Base-by-base conservation (phyloP, 2,888 invertebrate genomes). In the Trichacis sp. region DNA sequence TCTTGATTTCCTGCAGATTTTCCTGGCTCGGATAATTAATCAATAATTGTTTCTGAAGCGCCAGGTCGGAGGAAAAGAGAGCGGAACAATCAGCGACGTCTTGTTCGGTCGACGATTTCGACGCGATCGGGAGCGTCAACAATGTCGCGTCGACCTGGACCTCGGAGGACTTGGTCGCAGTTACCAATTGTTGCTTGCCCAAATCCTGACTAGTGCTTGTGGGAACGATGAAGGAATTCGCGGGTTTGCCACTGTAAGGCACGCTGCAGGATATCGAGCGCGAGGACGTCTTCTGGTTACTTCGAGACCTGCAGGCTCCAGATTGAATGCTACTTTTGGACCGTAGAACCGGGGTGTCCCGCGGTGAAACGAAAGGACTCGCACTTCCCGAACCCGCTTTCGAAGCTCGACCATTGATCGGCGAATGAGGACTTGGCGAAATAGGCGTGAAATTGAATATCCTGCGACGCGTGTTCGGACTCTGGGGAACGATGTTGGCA, bases 361-460 rank as follows among this genome's bases (percentile, higher is more conserved):
- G 86, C 0, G 95, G 95, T 72, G 94, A 94, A 11, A 94, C 93
- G 82, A 95, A 95, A 0, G 93, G 93, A 81, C 92, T 92, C 18
- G 90, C 92, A 51, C 89, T 90, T 0, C 91, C 90, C 71, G 91
- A 92, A 68, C 89, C 90, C 19, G 88, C 87, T 72, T 88, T 88
- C 1, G 88, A 19, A 18, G 87, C 86, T 15, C 85, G 83, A 9
- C 85, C 86, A 69, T 87, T 87, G 77, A 83, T 80, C 1, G 91
- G 91, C 1, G 91, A 91, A 74, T 89, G 89, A 42, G 91, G 89
- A n/a, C 90, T 90, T 6, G 93, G 93, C 30, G 94, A 93, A 77
- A 95, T 95, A 0, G 95, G 95, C 24, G 92, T 92, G 77, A 95
- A 95, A 82, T 92, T 93, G 80, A 93, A 95, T 78, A 92, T 92